Evolutionary conservation across 2,797 vertebrate species (phyloP).

Genomic region (Pyrocephalus nanus): DNA sequence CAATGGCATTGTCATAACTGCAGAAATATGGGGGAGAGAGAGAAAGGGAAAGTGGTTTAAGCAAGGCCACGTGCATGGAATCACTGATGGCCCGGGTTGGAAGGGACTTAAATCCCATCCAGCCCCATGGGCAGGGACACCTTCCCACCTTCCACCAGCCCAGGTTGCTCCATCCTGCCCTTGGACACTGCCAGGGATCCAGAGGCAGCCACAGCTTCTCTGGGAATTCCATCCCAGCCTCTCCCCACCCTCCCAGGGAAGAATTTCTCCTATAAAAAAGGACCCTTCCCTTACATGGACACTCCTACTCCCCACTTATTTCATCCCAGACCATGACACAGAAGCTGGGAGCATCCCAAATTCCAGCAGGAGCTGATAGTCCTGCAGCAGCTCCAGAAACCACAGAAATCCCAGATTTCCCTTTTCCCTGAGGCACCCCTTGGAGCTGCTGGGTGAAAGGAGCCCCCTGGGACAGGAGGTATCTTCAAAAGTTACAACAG

Average conservation of each 20-base stretch:
- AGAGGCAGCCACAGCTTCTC: background rate
- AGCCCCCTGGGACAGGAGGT: background rate
- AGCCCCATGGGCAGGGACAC: background rate
- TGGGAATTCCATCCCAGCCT: background rate
- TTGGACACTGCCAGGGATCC: background rate
- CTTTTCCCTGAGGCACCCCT: background rate
- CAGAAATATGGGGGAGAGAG: background rate
- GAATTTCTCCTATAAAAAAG: background rate
- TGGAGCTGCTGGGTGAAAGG: accelerated
- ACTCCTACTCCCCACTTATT: background rate
- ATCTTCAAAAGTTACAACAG: background rate
- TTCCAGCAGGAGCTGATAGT: background rate
- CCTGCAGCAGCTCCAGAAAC: background rate
- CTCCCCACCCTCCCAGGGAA: accelerated
- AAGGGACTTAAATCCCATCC: background rate
- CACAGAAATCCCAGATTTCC: background rate
- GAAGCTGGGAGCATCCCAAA: background rate
- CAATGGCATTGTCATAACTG: accelerated
- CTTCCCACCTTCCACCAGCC: background rate
- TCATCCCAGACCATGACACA: background rate
- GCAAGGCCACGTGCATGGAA: background rate
- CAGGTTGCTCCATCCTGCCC: background rate
- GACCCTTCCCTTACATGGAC: accelerated
- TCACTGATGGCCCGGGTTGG: no score
- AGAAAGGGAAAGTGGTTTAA: background rate